Evolutionary conservation across 2,888 invertebrate species (phyloP).

Genomic region (Lepidocyrtinus sp.): DNA sequence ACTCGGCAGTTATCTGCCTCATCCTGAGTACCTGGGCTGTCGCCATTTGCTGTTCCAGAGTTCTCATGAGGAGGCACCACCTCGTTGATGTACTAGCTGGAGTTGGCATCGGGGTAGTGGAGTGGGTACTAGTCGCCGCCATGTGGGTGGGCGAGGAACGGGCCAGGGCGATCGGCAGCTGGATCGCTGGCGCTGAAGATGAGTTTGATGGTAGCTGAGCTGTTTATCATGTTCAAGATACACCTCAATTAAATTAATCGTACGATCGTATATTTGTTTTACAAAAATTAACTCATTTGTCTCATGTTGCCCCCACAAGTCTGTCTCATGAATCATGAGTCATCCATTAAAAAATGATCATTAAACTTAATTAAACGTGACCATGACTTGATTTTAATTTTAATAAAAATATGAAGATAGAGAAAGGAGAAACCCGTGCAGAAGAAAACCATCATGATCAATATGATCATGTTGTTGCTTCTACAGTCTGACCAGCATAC

Average conservation of each 20-base stretch:
- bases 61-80: conserved; percentile 89
- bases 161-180: conserved; percentile 77
- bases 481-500: too few species aligned
- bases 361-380: too few species aligned
- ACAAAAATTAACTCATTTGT: neutral
- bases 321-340: too few species aligned
- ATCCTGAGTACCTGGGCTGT: conserved; percentile 83
- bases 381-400: too few species aligned
- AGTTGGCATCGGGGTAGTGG: conserved; percentile 80
- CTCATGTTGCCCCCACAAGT: neutral
- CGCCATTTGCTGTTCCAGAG: conserved; percentile 83
- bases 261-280: neutral
- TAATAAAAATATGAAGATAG: too few species aligned
- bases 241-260: too few species aligned
- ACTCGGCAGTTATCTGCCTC: conserved; percentile 75
- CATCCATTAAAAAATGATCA: too few species aligned
- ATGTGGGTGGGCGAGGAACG: conserved; percentile 82
- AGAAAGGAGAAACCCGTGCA: too few species aligned
- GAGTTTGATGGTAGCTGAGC: conserved; percentile 51
- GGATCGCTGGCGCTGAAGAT: conserved; percentile 73
- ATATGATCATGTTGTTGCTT: too few species aligned
- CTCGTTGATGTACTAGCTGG: conserved; percentile 89
- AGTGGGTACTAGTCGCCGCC: conserved; percentile 77
- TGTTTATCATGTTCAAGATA: too few species aligned
- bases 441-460: too few species aligned